These are phyloP conservation scores for Trachemys scripta DNA, from an alignment of 2,113 vertebrate genomes.

Conservation along the genomic window DNA sequence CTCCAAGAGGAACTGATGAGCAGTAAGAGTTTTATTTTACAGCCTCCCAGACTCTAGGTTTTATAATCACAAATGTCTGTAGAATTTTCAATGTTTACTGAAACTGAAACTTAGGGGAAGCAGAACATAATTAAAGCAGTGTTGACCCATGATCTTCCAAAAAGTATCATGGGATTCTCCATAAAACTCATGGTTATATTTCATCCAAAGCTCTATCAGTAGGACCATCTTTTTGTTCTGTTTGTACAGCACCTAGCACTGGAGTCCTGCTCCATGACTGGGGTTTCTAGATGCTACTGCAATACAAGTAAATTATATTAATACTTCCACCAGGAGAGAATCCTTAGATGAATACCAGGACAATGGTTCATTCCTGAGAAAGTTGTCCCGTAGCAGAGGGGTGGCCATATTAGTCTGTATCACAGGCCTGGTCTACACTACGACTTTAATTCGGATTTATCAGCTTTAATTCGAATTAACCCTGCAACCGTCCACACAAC, in stretches of 20 bases:
- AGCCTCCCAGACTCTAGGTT: not conserved
- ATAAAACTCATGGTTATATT: not conserved
- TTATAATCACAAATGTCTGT: not conserved
- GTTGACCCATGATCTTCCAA: not conserved
- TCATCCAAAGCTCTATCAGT: not conserved
- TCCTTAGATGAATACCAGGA: not conserved
- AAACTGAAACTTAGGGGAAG: not conserved
- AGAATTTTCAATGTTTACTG: not conserved
- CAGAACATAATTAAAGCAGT: not conserved
- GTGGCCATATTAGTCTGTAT: too few species aligned
- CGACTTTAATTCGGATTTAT: too few species aligned
- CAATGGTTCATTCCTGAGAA: not conserved
- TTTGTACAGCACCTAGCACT: not conserved
- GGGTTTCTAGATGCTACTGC: not conserved
- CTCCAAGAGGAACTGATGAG: not conserved
- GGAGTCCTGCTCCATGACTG: not conserved
- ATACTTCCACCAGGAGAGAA: not conserved
- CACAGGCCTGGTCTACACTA: too few species aligned
- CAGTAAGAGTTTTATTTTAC: not conserved
- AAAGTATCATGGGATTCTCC: accelerated
- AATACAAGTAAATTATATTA: not conserved
- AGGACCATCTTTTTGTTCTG: not conserved
- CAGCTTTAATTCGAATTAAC: too few species aligned
- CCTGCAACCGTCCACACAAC: too few species aligned
- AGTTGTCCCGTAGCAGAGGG: not conserved